phyloP scores from a whole-genome alignment of 2,888 invertebrate species.

The Saturnia pavonia region DNA sequence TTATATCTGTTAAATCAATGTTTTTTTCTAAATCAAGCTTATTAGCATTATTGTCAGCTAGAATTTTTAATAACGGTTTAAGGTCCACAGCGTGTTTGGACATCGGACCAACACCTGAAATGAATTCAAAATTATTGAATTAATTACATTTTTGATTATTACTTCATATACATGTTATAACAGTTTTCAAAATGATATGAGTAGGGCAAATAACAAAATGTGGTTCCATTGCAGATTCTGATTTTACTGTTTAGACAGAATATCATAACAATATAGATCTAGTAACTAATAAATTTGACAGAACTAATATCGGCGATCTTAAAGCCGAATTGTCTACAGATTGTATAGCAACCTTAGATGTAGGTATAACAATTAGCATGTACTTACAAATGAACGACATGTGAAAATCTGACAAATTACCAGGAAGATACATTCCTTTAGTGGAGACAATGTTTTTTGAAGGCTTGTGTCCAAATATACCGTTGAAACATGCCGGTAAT shows the following conservation, averaged over 20 bases:
- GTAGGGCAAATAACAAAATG: no score
- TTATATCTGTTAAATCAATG: conserved; percentile 85
- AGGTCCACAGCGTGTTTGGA: conserved; percentile 93
- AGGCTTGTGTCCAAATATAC: conserved; percentile 97
- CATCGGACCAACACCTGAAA: conserved; percentile 90
- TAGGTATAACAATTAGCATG: not conserved
- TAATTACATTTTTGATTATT: no score
- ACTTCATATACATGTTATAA: no score
- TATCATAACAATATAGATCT: no score
- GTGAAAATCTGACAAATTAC: conserved; percentile 75
- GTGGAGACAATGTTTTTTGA: conserved; percentile 88
- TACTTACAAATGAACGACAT: conserved; percentile 78
- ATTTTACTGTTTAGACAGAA: no score
- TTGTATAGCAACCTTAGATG: not conserved
- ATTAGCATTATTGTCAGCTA: conserved; percentile 83
- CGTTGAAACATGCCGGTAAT: conserved; percentile 96
- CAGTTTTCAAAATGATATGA: no score
- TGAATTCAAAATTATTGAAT: no score
- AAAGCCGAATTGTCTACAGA: not conserved
- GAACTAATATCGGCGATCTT: no score
- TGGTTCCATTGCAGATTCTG: no score
- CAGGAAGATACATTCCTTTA: conserved; percentile 89
- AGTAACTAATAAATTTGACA: no score
- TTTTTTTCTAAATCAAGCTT: conserved; percentile 84
- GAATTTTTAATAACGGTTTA: conserved; percentile 87